A percentile compares a stretch with the other conserved stretches of the same genome.
phyloP scores from a whole-genome alignment of 2,888 invertebrate genomes.

The Belgica antarctica region DNA sequence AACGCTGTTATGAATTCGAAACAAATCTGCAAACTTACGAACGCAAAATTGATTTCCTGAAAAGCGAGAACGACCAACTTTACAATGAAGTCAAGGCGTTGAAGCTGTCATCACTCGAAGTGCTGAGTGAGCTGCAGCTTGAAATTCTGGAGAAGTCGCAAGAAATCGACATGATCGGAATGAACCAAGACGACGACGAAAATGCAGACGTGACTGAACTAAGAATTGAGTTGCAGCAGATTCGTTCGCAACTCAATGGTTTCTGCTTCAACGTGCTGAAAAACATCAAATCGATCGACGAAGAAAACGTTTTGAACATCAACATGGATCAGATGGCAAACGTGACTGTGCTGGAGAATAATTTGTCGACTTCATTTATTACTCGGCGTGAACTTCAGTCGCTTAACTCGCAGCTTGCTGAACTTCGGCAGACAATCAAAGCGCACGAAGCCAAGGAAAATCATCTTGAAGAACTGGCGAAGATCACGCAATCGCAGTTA shows the following conservation, averaged over 20 bases:
- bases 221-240: constrained; percentile 44
- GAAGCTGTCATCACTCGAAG: constrained; percentile 49
- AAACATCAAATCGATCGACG: constrained; percentile 38
- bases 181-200: constrained; percentile 23
- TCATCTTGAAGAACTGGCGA: constrained; percentile 36
- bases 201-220: constrained; percentile 5
- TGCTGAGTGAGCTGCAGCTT: constrained; percentile 48
- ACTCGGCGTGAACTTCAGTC: constrained; percentile 50
- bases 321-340: constrained; percentile 27
- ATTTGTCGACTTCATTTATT: constrained; percentile 51
- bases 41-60: constrained; percentile 50
- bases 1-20: constrained; percentile 46
- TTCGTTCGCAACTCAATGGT: constrained; percentile 46
- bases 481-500: constrained; percentile 47
- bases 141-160: constrained; percentile 48
- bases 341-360: constrained; percentile 51
- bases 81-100: constrained; percentile 48
- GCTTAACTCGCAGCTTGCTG: constrained; percentile 46
- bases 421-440: constrained; percentile 46
- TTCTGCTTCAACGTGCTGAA: constrained; percentile 48
- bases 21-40: constrained; percentile 48
- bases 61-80: constrained; percentile 51
- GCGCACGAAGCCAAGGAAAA: constrained; percentile 47
- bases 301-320: constrained; percentile 29
- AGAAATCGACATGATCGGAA: constrained; percentile 42